Evolutionary conservation across 2,888 invertebrate species (phyloP), one percentile per base, ranked within the genome.

Genomic region (Magallana nippona): DNA sequence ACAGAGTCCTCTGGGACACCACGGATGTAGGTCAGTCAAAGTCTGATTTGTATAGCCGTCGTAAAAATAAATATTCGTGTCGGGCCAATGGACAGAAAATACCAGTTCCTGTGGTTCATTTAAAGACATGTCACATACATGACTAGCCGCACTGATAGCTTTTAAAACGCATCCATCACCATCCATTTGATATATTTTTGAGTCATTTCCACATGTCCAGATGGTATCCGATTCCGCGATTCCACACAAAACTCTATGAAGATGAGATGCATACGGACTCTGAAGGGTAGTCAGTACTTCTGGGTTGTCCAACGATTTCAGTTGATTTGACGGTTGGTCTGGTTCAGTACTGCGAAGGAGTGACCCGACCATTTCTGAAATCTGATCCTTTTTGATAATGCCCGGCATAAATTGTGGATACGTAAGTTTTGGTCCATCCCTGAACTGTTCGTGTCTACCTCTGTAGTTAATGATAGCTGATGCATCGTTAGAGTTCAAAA

Each of bases 341-440:
- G 27, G 27, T n/a, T 60, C n/a, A 13, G n/a, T 1, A n/a, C n/a
- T n/a, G n/a, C n/a, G 5, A 8, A 8, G n/a, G 5, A 60, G 60
- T n/a, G n/a, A 60, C 17, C 60, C 60, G 1, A 60, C 3, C 60
- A 15, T 60, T 11, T 17, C n/a, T 1, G n/a, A 17, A 60, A 60
- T 60, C n/a, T 60, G 60, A n/a, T 60, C 60, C n/a, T 60, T 17
- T 60, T 60, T 60, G 8, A 60, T 60, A 60, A n/a, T 60, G n/a
- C 60, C 60, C 8, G 60, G n/a, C 8, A 15, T 11, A n/a, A 60
- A n/a, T 15, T 60, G 1, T 15, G n/a, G n/a, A 60, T 17, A 60
- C 1, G 60, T 17, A n/a, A 60, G n/a, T 60, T 17, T n/a, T 60
- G 60, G 60, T 2, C n/a, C 60, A 5, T n/a, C n/a, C n/a, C 60